Percentiles rank a stretch among this genome's conserved stretches.
These are phyloP conservation scores for Nymphalis c-album DNA, from an alignment of 2,888 invertebrate species.

Conservation along the genomic window DNA sequence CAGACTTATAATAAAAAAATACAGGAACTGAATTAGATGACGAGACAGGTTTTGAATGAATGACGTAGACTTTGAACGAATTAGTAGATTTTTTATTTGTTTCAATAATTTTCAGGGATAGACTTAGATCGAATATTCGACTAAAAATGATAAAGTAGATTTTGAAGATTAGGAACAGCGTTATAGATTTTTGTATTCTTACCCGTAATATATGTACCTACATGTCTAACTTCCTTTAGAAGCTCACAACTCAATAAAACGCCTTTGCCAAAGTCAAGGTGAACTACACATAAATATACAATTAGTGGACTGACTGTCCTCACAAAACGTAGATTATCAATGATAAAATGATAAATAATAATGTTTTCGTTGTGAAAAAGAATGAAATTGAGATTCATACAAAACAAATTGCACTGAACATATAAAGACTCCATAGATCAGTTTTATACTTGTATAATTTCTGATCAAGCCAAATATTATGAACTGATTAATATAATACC, in stretches of 20 bases:
- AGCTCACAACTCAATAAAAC: slow-evolving; percentile 13
- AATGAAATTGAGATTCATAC: slow-evolving; percentile 62
- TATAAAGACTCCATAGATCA: slow-evolving; percentile 71
- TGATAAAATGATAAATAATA: slow-evolving; percentile 42
- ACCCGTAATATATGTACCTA: slow-evolving; percentile 6
- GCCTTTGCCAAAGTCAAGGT: slow-evolving; percentile 14
- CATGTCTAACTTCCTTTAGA: slow-evolving; percentile 16
- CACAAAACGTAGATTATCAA: slow-evolving; percentile 34
- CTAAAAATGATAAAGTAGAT: slow-evolving; percentile 33
- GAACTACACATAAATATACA: slow-evolving; percentile 17
- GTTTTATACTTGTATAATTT: slow-evolving; percentile 59
- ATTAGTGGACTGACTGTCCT: slow-evolving; percentile 59
- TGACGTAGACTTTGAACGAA: slow-evolving; percentile 65
- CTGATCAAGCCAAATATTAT: slow-evolving; percentile 78
- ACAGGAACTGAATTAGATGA: slow-evolving; percentile 76
- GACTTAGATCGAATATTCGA: slow-evolving; percentile 43
- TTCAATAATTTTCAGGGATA: slow-evolving; percentile 53
- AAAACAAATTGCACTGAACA: slow-evolving; percentile 56
- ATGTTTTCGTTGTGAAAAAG: slow-evolving; percentile 41
- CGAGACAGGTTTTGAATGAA: slow-evolving; percentile 78
- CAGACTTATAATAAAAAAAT: slow-evolving; percentile 65
- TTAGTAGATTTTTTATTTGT: slow-evolving; percentile 50
- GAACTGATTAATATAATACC: slow-evolving; percentile 75
- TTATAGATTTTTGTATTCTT: slow-evolving; percentile 21
- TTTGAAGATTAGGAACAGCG: slow-evolving; percentile 33